Base-by-base conservation (phyloP, 2,113 vertebrate species). In the Papio anubis region DNA sequence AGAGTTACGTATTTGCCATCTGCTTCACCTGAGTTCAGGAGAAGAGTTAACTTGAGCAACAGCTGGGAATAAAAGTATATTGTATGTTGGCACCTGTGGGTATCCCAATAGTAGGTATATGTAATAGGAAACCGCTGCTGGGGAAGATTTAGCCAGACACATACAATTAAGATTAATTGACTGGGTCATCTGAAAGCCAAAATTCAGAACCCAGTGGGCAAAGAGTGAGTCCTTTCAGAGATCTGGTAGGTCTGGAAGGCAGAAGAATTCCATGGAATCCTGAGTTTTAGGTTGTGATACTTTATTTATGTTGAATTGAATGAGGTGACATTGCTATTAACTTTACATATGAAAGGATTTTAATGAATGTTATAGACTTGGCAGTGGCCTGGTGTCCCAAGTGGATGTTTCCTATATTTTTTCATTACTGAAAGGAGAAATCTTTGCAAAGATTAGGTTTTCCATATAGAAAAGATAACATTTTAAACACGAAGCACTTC, bases 91-190 rank as follows among this genome's bases (percentile, higher is more conserved):
- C 84, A 96, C 96, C 96, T 93, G 17, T 95, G 95, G 96, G 92
- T 83, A 90, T 98, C 87, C 70, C 66, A 88, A 6, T 97, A 96
- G 88, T 96, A 95, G 95, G 23, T 88, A 3, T 93, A 21, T 94
- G 96, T 96, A 98, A 98, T 95, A 32, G 45, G 96, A 98, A 95
- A 96, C 97, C 90, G 96, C 96, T 97, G 66, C 73, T 96, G 94
- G 97, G 96, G 76, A 93, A 88, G 38, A 84, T 94, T 94, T 73
- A 97, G 17, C 78, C 86, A 97, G 57, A 88, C 57, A 82, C 83
- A 48, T 76, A 95, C 66, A 98, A 95, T 97, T 97, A 98, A 94
- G 88, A 93, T 91, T 97, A 98, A 97, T 98, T 97, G 95, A 95
- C 32, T 59, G 32, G 72, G 52, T 97, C 30, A 80, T 50, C 75